Evolutionary conservation across 2,888 invertebrate species (phyloP).

Genomic region (Andrena bicolor): DNA sequence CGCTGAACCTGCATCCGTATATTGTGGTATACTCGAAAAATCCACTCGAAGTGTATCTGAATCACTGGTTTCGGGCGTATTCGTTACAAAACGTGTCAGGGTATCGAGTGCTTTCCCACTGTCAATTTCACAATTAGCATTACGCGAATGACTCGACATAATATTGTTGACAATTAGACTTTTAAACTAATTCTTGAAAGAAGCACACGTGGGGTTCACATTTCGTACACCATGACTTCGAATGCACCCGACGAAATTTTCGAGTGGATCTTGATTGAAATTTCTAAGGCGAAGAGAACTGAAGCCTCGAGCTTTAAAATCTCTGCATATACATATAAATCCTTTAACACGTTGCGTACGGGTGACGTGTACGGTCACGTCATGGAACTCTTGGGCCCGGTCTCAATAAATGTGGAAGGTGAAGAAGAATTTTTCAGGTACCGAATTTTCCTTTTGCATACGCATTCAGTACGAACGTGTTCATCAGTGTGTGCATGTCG

Average conservation of each 20-base stretch:
- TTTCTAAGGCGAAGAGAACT: neutral
- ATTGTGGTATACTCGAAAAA: neutral
- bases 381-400: too few species aligned
- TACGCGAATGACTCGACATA: neutral
- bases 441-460: too few species aligned
- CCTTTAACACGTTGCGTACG: too few species aligned
- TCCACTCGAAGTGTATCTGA: neutral
- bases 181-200: neutral
- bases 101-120: neutral
- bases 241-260: slow-evolving; percentile 3
- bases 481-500: too few species aligned
- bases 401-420: too few species aligned
- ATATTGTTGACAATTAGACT: neutral
- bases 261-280: neutral
- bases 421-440: too few species aligned
- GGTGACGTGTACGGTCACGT: too few species aligned
- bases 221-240: neutral
- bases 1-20: neutral
- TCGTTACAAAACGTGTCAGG: neutral
- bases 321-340: neutral
- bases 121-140: neutral
- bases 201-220: neutral
- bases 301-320: neutral
- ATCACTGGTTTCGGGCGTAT: neutral
- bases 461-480: too few species aligned